These are phyloP conservation scores for Pantelozetes paolii DNA, from an alignment of 2,888 invertebrate species.

Conservation along the genomic window DNA sequence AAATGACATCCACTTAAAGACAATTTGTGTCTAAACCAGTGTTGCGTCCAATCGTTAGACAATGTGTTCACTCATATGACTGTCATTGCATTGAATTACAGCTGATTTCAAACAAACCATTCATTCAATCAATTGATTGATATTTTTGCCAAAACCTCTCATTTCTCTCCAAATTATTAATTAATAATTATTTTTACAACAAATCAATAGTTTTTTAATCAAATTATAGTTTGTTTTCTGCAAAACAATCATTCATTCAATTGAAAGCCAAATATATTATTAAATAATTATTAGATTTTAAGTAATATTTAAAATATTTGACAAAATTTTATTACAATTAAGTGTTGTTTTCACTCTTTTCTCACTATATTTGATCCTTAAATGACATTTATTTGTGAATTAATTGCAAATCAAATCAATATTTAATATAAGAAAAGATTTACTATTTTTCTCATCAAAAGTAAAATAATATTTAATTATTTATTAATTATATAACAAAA, in stretches of 20 bases:
- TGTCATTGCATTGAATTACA: slow-evolving; percentile 5
- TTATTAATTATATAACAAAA: no score
- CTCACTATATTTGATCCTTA: no score
- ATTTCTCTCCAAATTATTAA: background rate
- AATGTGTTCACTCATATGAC: slow-evolving; percentile 9
- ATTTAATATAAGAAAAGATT: background rate
- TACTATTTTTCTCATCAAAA: background rate
- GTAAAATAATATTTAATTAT: no score
- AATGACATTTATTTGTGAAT: no score
- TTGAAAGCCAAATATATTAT: background rate
- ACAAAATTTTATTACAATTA: background rate
- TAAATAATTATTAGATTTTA: background rate
- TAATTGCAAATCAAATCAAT: background rate
- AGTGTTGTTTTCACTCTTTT: background rate
- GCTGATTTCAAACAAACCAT: background rate
- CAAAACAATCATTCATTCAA: background rate
- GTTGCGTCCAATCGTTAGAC: background rate
- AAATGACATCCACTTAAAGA: background rate
- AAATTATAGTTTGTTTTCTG: slow-evolving; percentile 2
- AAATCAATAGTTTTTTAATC: background rate
- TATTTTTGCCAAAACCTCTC: no score
- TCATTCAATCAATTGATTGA: no score
- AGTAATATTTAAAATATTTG: background rate
- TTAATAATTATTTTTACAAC: background rate
- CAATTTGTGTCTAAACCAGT: background rate